phyloP scores from a whole-genome alignment of 2,797 vertebrate species.

The Gouania willdenowi region DNA sequence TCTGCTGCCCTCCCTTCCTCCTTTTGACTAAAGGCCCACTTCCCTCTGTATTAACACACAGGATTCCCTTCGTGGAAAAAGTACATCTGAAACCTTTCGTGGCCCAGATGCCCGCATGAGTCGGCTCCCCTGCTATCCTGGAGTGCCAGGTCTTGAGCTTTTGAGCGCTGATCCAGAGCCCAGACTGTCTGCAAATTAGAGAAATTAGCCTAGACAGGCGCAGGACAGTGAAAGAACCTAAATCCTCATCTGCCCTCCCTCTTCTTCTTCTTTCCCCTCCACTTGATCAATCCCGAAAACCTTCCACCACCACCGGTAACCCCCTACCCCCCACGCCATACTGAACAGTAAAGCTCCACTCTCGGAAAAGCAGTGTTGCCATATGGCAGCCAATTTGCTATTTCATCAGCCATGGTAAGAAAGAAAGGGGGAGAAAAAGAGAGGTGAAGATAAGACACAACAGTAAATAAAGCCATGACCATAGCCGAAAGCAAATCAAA shows the following conservation, averaged over 20 bases:
- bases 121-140: conserved; percentile 19
- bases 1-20: not conserved
- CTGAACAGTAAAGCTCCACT: conserved; percentile 36
- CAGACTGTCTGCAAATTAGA: conserved; percentile 79
- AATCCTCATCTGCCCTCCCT: conserved; percentile 19
- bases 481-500: too few species aligned
- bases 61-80: conserved; percentile 18
- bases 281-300: conserved; percentile 14
- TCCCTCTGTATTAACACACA: too few species aligned
- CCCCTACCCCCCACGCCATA: conserved; percentile 35
- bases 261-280: not conserved
- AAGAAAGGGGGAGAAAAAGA: not conserved
- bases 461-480: too few species aligned
- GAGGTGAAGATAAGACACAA: not conserved
- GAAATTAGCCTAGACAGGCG: conserved; percentile 69
- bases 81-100: conserved; percentile 25
- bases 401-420: conserved; percentile 43
- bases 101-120: conserved; percentile 32
- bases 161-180: conserved; percentile 63
- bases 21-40: too few species aligned
- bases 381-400: conserved; percentile 69
- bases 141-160: conserved; percentile 43
- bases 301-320: conserved; percentile 9
- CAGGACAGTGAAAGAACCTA: conserved; percentile 63
- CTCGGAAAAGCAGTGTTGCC: conserved; percentile 45